Base-by-base conservation (phyloP, 2,113 vertebrate species). In the Electrona antarctica region DNA sequence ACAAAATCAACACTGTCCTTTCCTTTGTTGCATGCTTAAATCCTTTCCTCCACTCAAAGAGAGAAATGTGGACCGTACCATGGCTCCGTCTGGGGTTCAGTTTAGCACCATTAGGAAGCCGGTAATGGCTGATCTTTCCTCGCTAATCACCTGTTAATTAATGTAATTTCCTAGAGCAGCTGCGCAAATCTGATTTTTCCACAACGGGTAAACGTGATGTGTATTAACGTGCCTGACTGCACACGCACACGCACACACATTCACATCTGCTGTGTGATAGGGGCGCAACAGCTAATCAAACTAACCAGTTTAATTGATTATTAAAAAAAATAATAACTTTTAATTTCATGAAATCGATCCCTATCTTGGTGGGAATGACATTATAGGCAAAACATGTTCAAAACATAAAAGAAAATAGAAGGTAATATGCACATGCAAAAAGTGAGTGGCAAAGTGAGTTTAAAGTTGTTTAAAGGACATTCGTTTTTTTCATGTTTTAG, bases 1-100 rank as follows among this genome's bases (percentile, higher is more conserved):
- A 74, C 51, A 73, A 73, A 64, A 29, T 28, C 28, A 9, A 3
- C 41, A 68, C 13, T 51, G 59, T 62, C 12, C 13, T 73, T 10
- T 69, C 55, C 29, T n/a, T 54, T 11, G 58, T 77, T 55, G 3
- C 55, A 62, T 55, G 76, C 73, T 49, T 76, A 69, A 74, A 75
- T 49, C 60, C 10, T 69, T 60, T 50, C 2, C 7, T 73, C 63
- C 2, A 46, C 54, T 58, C 46, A 63, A 21, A 11, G 58, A 5
- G 10, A n/a, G 64, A 64, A 61, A 59, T 64, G 46, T 54, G 14
- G 60, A 60, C 63, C 51, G 15, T 74, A 60, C 63, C 21, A 21
- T 21, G 21, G 48, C 76, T 52, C 33, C 14, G 66, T 46, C 49
- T 54, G 14, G 56, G 60, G 54, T 56, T 33, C 72, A 63, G 57